phyloP scores from a whole-genome alignment of 2,113 vertebrate species.

The Jaculus jaculus region DNA sequence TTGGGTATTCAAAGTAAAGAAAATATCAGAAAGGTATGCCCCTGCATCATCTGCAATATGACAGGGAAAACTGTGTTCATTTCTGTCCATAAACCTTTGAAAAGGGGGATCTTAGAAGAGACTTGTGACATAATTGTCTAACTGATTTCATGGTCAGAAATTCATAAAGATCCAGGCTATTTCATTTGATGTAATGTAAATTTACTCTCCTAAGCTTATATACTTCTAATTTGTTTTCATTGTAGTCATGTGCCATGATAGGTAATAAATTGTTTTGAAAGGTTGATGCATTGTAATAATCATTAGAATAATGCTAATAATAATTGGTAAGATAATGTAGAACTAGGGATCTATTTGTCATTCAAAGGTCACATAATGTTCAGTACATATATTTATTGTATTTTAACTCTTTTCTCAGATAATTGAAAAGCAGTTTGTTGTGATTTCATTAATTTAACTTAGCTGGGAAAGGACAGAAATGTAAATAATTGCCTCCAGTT shows the following conservation, averaged over 20 bases:
- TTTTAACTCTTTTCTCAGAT: neutral
- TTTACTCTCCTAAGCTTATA: neutral
- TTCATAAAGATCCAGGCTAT: neutral
- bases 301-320: neutral
- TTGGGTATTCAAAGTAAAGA: neutral
- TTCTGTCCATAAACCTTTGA: neutral
- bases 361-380: neutral
- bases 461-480: neutral
- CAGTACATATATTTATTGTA: neutral
- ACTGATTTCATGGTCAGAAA: neutral
- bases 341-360: neutral
- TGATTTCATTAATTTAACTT: conserved; percentile 28
- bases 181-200: neutral
- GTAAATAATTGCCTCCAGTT: neutral
- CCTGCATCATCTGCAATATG: neutral
- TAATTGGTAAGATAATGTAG: neutral
- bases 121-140: neutral
- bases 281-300: neutral
- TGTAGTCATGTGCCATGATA: neutral
- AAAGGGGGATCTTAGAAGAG: neutral
- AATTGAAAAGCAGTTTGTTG: neutral
- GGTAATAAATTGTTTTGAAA: neutral
- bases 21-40: neutral
- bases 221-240: neutral
- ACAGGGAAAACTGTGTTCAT: neutral